Base-by-base conservation (phyloP, 2,113 vertebrate species). In the Chaenocephalus aceratus region DNA sequence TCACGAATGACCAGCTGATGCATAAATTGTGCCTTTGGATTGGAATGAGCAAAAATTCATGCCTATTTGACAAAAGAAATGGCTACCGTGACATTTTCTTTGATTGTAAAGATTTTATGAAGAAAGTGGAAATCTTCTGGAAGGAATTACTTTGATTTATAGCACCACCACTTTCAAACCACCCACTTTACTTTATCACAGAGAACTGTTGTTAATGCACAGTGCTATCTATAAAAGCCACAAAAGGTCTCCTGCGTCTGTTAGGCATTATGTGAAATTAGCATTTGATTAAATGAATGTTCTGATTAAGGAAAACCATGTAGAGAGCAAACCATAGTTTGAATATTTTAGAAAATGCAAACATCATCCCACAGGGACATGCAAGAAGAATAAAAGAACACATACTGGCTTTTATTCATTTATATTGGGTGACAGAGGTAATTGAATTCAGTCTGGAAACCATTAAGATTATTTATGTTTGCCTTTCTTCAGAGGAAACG, bases 381-480 rank as follows among this genome's bases (percentile, higher is more conserved):
- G 85, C 87, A 91, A 91, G 91, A 83, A 82, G 86, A 91, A 93
- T 79, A 91, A 88, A 74, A 65, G 23, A 88, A 79, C 81, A 83
- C 77, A 83, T 58, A 68, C 57, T 14, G 60, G 53, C 72, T 88
- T 92, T 92, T 87, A 89, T 85, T 93, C 78, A 89, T 92, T 93
- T 89, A 88, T 80, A 75, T 63, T 83, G 83, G 86, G 57, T 82
- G 80, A 88, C 86, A 75, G 75, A 87, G 79, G 80, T 84, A 87
- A 94, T 91, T 92, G 78, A 78, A 92, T 92, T 89, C 62, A 62
- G 79, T 83, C 85, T 89, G 74, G 78, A 87, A 87, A 79, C 80
- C 89, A 88, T 92, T 91, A 88, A 65, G 72, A 85, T 91, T 92
- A 92, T 92, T 92, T 86, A 91, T 85, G 89, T 84, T 72, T 76